Conservation (phyloP, 2,888 invertebrate species). For the Patella pellucida region DNA sequence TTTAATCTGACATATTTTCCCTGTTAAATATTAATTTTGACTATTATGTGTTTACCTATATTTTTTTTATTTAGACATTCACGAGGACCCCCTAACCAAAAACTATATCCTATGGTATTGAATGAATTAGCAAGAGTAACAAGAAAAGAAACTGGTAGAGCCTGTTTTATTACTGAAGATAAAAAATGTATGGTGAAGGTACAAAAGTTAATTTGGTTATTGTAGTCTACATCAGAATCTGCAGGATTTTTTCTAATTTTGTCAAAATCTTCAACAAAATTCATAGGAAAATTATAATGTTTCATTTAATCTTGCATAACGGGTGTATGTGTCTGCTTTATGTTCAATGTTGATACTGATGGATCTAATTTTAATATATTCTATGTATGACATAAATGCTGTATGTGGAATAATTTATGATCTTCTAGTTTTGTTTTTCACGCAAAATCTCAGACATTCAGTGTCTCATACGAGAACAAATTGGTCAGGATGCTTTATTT, state of each 20-base stretch:
- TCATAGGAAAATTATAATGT: not conserved
- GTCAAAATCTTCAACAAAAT: not conserved
- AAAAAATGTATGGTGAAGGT: slow-evolving; percentile 65
- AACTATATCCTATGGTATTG: slow-evolving; percentile 73
- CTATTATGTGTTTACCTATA: not conserved
- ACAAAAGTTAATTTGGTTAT: slow-evolving; percentile 12
- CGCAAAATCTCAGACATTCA: too few species aligned
- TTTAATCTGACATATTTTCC: not conserved
- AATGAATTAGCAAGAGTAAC: slow-evolving; percentile 74
- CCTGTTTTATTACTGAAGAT: slow-evolving; percentile 72
- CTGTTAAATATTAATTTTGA: not conserved
- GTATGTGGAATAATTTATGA: too few species aligned
- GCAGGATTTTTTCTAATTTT: slow-evolving; percentile 22
- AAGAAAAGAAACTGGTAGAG: slow-evolving; percentile 72
- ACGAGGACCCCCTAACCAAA: slow-evolving; percentile 70
- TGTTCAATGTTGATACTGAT: too few species aligned
- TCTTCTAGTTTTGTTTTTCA: too few species aligned
- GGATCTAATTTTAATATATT: too few species aligned
- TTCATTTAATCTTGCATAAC: too few species aligned
- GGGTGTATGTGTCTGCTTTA: too few species aligned
- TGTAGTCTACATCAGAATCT: slow-evolving; percentile 27
- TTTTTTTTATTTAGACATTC: not conserved
- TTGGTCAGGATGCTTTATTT: too few species aligned
- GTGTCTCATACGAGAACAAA: too few species aligned
- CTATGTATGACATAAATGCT: too few species aligned